Evolutionary conservation across 2,113 vertebrate species (phyloP).

Genomic region (Tamias sibiricus): DNA sequence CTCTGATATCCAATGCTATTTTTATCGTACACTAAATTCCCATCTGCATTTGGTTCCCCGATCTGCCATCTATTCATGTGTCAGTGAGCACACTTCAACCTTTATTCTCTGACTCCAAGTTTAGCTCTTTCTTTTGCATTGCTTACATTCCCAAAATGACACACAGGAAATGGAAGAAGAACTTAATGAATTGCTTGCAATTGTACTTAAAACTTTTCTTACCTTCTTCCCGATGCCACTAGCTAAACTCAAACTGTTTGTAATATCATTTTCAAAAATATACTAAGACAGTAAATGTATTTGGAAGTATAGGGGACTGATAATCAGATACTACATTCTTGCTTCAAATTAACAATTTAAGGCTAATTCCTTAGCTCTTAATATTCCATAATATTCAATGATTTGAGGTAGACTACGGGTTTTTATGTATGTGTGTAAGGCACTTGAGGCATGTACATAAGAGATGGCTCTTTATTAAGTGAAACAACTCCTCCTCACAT

Average conservation of each 20-base stretch:
- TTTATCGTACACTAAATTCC: not conserved
- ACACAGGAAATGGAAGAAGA: not conserved
- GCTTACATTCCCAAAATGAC: not conserved
- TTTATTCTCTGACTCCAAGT: not conserved
- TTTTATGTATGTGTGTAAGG: not conserved
- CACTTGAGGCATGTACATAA: not conserved
- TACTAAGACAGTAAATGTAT: not conserved
- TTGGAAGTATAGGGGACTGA: not conserved
- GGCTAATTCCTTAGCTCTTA: not conserved
- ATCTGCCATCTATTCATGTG: not conserved
- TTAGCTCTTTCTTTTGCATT: not conserved
- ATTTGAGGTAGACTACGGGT: not conserved
- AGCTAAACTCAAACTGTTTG: conserved; percentile 26
- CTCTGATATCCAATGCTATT: not conserved
- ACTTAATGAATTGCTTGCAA: not conserved
- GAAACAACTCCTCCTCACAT: not conserved
- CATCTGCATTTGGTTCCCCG: not conserved
- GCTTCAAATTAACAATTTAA: not conserved
- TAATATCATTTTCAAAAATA: not conserved
- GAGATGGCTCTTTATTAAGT: not conserved
- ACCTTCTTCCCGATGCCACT: not conserved
- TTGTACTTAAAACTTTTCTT: not conserved
- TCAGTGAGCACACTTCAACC: not conserved
- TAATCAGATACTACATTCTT: not conserved
- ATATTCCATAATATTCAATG: not conserved